These are phyloP conservation scores for Hemaris fuciformis DNA, from an alignment of 2,888 invertebrate species.

Conservation along the genomic window DNA sequence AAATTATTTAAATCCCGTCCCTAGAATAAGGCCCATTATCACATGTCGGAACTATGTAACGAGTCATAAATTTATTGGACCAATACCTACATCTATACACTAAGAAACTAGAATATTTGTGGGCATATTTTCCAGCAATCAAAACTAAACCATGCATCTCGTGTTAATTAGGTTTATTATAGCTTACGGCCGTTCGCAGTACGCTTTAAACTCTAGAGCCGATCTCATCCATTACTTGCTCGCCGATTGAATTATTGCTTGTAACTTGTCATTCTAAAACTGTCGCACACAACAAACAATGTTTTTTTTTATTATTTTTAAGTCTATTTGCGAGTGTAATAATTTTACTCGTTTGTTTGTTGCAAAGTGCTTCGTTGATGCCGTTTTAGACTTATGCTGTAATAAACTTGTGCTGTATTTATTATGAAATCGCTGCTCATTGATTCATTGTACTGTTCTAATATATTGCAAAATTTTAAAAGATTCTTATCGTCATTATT, in stretches of 20 bases:
- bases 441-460: not conserved
- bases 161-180: slow-evolving; percentile 15
- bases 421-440: not conserved
- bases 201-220: slow-evolving; percentile 33
- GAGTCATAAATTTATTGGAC: slow-evolving; percentile 23
- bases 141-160: slow-evolving; percentile 18
- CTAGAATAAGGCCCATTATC: not conserved
- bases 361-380: not conserved
- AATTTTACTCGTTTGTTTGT: slow-evolving; percentile 10
- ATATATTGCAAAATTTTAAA: too few species aligned
- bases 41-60: slow-evolving; percentile 16
- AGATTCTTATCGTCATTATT: too few species aligned
- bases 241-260: slow-evolving; percentile 33
- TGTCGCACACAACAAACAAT: slow-evolving; percentile 14
- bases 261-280: slow-evolving; percentile 28
- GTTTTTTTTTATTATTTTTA: slow-evolving; percentile 11
- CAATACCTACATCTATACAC: not conserved
- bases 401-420: not conserved
- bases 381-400: not conserved
- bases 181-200: slow-evolving; percentile 20
- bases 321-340: slow-evolving; percentile 14
- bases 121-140: not conserved
- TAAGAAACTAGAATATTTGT: not conserved
- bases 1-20: not conserved
- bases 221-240: slow-evolving; percentile 35